Base-by-base conservation (phyloP, 2,888 invertebrate species). In the Eristalis arbustorum region DNA sequence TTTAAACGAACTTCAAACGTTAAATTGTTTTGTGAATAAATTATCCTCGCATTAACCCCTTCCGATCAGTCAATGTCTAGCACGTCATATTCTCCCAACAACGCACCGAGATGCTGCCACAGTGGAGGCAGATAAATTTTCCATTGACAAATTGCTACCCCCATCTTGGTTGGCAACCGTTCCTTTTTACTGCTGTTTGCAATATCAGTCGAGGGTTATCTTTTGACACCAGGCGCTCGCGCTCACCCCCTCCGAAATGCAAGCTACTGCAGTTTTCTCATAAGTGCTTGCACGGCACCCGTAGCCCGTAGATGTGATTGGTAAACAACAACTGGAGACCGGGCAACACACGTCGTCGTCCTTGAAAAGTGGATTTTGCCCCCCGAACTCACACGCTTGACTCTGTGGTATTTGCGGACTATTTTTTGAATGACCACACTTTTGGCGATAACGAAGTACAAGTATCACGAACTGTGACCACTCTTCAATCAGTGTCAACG, bases 401-500 rank as follows among this genome's bases (percentile, higher is more conserved):
- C 25, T 73, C 34, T 8, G n/a, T n/a, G 6, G 25, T 49, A 63
- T 61, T 40, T 40, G 11, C 23, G 5, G 40, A 71, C 69, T 69
- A 37, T 69, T 69, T 56, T 71, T 61, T 14, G 72, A 62, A 31
- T 28, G 18, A 42, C 42, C 40, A 71, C 40, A 42, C 61, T 72
- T 62, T 22, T 5, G 4, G 42, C 14, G 71, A 72, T 72, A 72
- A 61, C 22, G 40, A n/a, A 59, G 8, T 37, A 6, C 3, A 40
- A 62, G 28, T 42, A 74, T 66, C 66, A 67, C 13, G 67, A 75
- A 66, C 67, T 67, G 42, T 75, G 67, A 42, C 75, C 74, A 40
- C 57, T 57, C 40, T 74, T 57, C 59, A 37, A 59, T n/a, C 42
- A 67, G 49, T 67, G 61, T 67, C 75, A 59, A 75, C 59, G 59